These are phyloP conservation scores for Ichneumoninae sp. DNA, from an alignment of 2,888 invertebrate species.

Conservation along the genomic window DNA sequence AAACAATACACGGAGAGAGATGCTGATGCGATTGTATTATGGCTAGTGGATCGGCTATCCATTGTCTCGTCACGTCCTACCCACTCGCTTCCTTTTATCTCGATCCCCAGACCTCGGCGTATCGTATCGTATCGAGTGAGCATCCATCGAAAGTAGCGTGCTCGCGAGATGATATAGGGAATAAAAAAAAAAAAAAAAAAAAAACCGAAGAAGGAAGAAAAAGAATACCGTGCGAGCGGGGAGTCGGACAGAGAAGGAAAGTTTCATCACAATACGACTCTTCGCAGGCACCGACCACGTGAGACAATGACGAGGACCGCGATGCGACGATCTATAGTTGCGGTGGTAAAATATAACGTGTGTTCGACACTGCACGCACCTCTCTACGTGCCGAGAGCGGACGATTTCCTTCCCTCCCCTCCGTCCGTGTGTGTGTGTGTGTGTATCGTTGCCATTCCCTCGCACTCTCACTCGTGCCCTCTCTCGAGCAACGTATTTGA, in stretches of 20 bases:
- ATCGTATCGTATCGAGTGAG: conserved; percentile 82
- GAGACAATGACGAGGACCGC: conserved; percentile 48
- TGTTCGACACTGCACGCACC: conserved; percentile 38
- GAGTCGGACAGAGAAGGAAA: conserved; percentile 42
- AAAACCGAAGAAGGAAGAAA: background rate
- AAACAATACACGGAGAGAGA: conserved; percentile 82
- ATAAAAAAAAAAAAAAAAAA: conserved; percentile 23
- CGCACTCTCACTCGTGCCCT: conserved; percentile 23
- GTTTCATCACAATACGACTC: conserved; percentile 47
- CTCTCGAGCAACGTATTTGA: conserved; percentile 63
- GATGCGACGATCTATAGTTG: conserved; percentile 35
- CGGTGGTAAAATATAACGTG: conserved; percentile 8
- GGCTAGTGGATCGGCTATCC: conserved; percentile 83
- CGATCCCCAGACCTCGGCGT: conserved; percentile 79
- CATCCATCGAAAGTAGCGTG: conserved; percentile 84
- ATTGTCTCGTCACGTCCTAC: conserved; percentile 85
- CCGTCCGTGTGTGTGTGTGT: background rate
- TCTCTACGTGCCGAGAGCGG: conserved; percentile 43
- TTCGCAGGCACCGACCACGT: conserved; percentile 35
- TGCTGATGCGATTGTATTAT: conserved; percentile 85
- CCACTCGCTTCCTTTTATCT: conserved; percentile 84
- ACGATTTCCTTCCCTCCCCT: conserved; percentile 40
- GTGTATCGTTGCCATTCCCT: conserved; percentile 31
- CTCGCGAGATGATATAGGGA: conserved; percentile 68
- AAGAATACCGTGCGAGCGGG: conserved; percentile 15